phyloP scores from a whole-genome alignment of 2,797 vertebrate species.

The Sardinella longiceps region DNA sequence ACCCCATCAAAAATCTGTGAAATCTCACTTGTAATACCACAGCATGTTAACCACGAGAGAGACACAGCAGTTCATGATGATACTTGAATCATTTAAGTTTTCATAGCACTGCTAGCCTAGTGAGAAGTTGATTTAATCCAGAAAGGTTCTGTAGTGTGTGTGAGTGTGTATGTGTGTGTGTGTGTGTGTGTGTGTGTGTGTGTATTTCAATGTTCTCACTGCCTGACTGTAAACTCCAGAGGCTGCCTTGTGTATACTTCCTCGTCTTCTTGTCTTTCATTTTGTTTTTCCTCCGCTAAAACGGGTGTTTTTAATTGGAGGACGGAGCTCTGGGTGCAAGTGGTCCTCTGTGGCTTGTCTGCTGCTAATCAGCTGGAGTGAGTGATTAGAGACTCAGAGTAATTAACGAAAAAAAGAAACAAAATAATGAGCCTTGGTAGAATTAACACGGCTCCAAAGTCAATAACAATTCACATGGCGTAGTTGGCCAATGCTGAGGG shows the following conservation, averaged over 20 bases:
- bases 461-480: background rate
- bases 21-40: background rate
- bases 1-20: background rate
- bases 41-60: background rate
- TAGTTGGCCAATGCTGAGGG: background rate
- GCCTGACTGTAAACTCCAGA: background rate
- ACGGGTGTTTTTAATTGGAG: background rate
- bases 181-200: background rate
- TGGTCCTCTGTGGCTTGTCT: background rate
- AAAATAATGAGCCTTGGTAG: constrained; percentile 14
- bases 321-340: background rate
- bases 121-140: background rate
- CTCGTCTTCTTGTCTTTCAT: background rate
- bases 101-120: background rate
- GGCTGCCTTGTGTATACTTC: background rate
- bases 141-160: background rate
- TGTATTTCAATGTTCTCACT: no score
- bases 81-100: background rate
- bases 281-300: background rate
- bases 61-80: background rate
- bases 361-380: background rate
- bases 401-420: background rate
- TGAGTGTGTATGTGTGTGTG: no score
- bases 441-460: background rate
- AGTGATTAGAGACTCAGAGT: background rate